These are phyloP conservation scores for Pararge aegeria DNA, from an alignment of 1,140 invertebrate genomes.

Conservation along the genomic window DNA sequence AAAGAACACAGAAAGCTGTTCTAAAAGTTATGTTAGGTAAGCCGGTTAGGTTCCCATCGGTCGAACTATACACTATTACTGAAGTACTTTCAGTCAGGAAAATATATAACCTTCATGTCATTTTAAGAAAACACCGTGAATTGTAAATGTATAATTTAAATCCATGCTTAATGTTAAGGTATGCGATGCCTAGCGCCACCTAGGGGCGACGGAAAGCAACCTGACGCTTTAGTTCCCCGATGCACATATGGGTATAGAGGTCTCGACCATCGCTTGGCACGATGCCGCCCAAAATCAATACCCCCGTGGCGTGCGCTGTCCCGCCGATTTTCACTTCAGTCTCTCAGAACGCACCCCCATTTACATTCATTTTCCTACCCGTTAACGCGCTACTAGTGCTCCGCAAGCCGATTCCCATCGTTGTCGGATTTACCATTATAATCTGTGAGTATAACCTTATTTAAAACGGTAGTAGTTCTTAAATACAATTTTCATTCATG, in stretches of 20 bases:
- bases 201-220: conserved; percentile 23
- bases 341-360: conserved; percentile 52
- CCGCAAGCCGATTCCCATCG: conserved; percentile 42
- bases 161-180: no score
- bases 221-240: conserved; percentile 8
- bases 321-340: conserved; percentile 60
- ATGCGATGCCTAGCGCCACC: conserved; percentile 36
- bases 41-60: no score
- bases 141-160: no score
- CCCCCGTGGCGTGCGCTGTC: conserved; percentile 53
- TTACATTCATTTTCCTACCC: conserved; percentile 50
- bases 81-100: no score
- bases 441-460: conserved; percentile 46
- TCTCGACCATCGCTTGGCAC: conserved; percentile 32
- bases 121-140: no score
- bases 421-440: conserved; percentile 42
- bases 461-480: not conserved
- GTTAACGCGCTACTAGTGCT: conserved; percentile 58
- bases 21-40: no score
- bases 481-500: not conserved
- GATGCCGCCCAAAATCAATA: conserved; percentile 76
- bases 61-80: no score
- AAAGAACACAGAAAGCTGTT: no score
- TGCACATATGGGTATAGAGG: conserved; percentile 32
- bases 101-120: no score